These are phyloP conservation scores for Amphipoea lucens DNA, from an alignment of 2,888 invertebrate species.

Conservation along the genomic window DNA sequence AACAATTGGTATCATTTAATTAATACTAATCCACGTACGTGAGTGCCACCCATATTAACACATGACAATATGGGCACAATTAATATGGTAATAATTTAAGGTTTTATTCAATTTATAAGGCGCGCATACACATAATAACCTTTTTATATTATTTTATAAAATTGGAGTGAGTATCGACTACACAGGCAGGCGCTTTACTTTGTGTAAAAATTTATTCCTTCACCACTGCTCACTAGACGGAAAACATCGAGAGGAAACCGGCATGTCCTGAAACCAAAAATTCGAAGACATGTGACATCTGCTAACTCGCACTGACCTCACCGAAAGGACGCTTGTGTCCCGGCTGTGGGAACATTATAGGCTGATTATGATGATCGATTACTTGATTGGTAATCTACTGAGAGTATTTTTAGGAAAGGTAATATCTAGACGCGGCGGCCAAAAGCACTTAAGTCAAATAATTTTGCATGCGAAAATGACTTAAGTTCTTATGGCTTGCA, in stretches of 20 bases:
- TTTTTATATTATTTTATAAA: neutral
- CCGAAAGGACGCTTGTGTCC: too few species aligned
- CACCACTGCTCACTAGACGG: too few species aligned
- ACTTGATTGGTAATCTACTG: neutral
- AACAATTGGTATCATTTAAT: conserved; percentile 47
- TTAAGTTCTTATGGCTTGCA: too few species aligned
- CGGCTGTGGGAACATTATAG: too few species aligned
- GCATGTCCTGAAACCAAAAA: neutral
- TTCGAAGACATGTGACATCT: neutral
- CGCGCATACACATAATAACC: neutral
- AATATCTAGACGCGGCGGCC: too few species aligned
- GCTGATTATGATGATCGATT: neutral
- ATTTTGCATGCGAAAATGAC: too few species aligned
- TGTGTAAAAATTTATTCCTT: too few species aligned
- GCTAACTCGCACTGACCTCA: neutral
- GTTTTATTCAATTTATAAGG: neutral
- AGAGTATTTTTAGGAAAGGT: neutral
- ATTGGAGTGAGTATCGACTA: neutral
- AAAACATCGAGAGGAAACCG: too few species aligned
- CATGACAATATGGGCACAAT: neutral
- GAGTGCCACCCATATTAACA: conserved; percentile 2
- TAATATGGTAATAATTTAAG: neutral
- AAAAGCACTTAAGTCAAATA: too few species aligned
- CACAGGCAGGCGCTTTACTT: too few species aligned
- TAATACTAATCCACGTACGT: conserved; percentile 25